Evolutionary conservation across 64 coral and sea anemone species (phyloP).

Genomic region (Cladopsammia gracilis): DNA sequence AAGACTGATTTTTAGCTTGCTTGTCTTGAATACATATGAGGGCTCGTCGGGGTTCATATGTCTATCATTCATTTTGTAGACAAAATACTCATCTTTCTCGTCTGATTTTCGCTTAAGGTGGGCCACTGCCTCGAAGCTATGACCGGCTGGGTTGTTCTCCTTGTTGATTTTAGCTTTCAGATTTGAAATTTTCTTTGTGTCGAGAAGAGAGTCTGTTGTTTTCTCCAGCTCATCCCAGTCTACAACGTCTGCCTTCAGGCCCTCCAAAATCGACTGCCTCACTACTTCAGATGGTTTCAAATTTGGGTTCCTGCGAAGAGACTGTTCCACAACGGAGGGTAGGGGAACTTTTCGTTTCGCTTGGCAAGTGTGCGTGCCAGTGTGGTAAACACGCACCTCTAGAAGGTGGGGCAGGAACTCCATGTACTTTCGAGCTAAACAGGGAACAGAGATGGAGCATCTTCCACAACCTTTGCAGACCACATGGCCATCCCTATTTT

Average conservation of each 20-base stretch:
- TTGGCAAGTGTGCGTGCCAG: not conserved
- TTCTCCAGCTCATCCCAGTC: no score
- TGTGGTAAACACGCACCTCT: not conserved
- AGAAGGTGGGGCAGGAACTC: not conserved
- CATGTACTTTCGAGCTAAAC: not conserved
- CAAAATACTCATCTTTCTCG: not conserved
- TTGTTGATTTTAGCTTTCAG: slow-evolving; percentile 15
- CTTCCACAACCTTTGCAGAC: slow-evolving; percentile 3
- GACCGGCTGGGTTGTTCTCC: not conserved
- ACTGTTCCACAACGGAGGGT: no score
- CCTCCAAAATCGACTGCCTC: no score
- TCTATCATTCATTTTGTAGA: slow-evolving; percentile 26
- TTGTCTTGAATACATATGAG: not conserved
- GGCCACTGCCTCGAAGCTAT: slow-evolving; percentile 20
- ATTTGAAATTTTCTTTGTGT: no score
- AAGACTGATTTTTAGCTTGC: not conserved
- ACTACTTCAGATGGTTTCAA: no score
- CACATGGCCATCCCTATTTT: not conserved
- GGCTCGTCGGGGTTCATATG: slow-evolving; percentile 16
- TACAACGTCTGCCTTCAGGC: no score
- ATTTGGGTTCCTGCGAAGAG: no score
- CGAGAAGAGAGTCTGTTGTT: no score
- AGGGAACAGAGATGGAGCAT: slow-evolving; percentile 5
- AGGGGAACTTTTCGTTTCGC: not conserved
- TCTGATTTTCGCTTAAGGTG: slow-evolving; percentile 4